Conservation (phyloP, 1,140 invertebrate genomes). For the Panagrolaimus sp. region DNA sequence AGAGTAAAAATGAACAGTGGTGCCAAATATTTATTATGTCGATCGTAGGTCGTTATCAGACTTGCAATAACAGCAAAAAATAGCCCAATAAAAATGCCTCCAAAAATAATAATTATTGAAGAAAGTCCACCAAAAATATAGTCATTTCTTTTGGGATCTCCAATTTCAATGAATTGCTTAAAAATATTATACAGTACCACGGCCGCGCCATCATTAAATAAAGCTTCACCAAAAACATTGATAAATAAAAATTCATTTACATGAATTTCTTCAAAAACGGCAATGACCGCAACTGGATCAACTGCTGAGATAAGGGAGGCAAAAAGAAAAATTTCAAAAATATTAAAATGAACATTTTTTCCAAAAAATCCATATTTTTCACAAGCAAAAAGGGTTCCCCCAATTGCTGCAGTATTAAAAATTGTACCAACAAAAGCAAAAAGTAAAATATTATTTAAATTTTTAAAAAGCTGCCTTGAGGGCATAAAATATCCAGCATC, state of each 20-base stretch:
- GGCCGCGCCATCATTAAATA: slow-evolving; percentile 62
- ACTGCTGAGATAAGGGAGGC: slow-evolving; percentile 90
- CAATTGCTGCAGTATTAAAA: slow-evolving; percentile 56
- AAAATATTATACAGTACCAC: slow-evolving; percentile 67
- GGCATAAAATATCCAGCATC: slow-evolving; percentile 87
- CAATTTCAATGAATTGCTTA: slow-evolving; percentile 70
- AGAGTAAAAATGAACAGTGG: too few relatives aligned
- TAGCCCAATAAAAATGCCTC: slow-evolving; percentile 86
- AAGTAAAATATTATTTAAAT: slow-evolving; percentile 85
- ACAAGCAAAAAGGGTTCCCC: slow-evolving; percentile 22
- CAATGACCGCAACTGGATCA: slow-evolving; percentile 88
- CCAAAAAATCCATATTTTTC: slow-evolving; percentile 30
- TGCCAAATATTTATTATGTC: too few relatives aligned
- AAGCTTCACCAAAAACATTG: slow-evolving; percentile 16
- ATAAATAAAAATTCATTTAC: slow-evolving; percentile 9
- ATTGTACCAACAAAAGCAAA: slow-evolving; percentile 79
- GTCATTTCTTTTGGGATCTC: slow-evolving; percentile 61
- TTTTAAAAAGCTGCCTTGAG: slow-evolving; percentile 87
- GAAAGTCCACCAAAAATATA: slow-evolving; percentile 76
- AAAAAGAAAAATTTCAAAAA: slow-evolving; percentile 83
- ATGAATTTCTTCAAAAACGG: slow-evolving; percentile 64
- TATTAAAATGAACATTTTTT: slow-evolving; percentile 59
- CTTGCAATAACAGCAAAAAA: slow-evolving; percentile 89
- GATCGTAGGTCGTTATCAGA: slow-evolving; percentile 53
- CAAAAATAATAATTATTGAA: slow-evolving; percentile 87